Base-by-base conservation (phyloP, 2,113 vertebrate genomes). In the Scomber scombrus region DNA sequence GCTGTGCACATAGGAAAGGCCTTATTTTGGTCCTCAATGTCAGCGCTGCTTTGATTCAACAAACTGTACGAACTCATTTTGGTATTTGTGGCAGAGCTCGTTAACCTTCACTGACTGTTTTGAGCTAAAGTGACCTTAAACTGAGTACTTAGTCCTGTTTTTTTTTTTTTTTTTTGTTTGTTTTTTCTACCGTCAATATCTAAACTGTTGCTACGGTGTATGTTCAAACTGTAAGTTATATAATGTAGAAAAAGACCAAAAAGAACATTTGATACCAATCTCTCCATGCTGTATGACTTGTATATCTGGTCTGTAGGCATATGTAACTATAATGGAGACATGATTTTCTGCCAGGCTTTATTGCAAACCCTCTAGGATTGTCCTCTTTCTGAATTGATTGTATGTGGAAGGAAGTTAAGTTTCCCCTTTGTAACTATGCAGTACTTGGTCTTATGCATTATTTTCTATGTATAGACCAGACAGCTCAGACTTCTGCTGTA, bases 41-140 rank as follows among this genome's bases (percentile, higher is more conserved):
- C 67, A 57, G 55, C 0, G 16, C 67, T 71, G 75, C 81, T 79
- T 74, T 78, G 62, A 80, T 68, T 64, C 65, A 84, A 46, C 61
- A 57, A 68, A 71, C 80, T 70, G 64, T 69, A 72, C 62, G 71
- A 78, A 82, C 8, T 49, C 16, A 23, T 54, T 23, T 31, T 67
- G 34, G 29, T 66, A 34, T 55, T 55, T 64, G 58, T 75, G 68
- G 62, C 34, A 16, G 63, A 72, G 67, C 71, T 71, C 55, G 21
- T 70, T 81, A 23, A 68, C 55, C 40, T 68, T 75, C 52, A 61
- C 60, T 62, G 75, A 84, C 74, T 51, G 23, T 88, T 80, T n/a
- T 61, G 58, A 80, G 75, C 76, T 70, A 43, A 93, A 94, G 90
- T 94, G 92, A 87, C 92, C 91, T 92, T 94, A 91, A 86, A 88